Base-by-base conservation (phyloP, 2,888 invertebrate genomes). In the Tetranychus truncatus region DNA sequence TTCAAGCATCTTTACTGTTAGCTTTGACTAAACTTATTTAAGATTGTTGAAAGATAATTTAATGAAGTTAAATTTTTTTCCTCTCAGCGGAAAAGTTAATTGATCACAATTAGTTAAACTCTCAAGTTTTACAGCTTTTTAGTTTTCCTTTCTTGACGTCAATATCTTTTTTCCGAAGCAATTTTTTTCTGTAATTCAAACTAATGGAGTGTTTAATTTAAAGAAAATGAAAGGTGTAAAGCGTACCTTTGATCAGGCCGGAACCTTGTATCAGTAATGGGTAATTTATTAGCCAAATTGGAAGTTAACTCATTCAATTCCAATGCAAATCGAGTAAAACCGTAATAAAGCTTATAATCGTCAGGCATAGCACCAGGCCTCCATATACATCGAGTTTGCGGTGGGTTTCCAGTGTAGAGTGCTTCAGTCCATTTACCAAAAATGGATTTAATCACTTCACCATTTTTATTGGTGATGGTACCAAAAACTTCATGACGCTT, bases 361-460 rank as follows among this genome's bases (percentile, higher is more conserved):
- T 89, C 88, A 0, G 91, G 91, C 87, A 91, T 88, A 1, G 89
- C 88, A 72, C 90, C 90, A 74, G 89, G 89, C 77, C 90, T 83
- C 91, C 91, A 91, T 71, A 91, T 86, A 80, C 89, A 89, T 77
- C 87, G 84, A 0, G 89, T 89, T 76, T 88, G 85, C 76, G 89
- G 87, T 21, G 89, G 86, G 78, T 89, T 87, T 0, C 89, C 89
- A 76, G 88, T 89, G 81, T 89, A 88, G 74, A 91, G 83, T 0
- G 89, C 89, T 81, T 91, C 91, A 75, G 89, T 90, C 91, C 91
- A 91, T 82, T 89, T 88, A 0, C 91, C 91, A 82, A 88, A 88
- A 74, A 91, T 83, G 75, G 87, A 86, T 77, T 86, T 82, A 79
- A 88, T 84, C 11, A 86, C 85, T 80, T 83, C 84, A 0, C 87